Conservation (phyloP, 2,113 vertebrate genomes). For the Podilymbus podiceps region DNA sequence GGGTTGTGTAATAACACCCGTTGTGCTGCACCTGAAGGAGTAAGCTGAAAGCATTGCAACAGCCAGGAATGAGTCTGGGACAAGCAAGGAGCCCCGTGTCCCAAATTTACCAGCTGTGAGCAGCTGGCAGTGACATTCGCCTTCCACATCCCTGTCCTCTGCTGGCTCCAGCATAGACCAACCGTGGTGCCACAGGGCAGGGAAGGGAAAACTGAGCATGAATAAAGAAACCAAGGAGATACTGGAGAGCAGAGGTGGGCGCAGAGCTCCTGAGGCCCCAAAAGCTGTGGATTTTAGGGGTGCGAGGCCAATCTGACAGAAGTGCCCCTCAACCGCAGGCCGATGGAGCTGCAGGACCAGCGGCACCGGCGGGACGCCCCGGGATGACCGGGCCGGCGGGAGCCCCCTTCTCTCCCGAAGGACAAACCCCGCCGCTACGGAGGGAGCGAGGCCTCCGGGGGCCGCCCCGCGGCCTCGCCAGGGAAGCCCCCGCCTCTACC, state of each 20-base stretch:
- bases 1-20: background rate
- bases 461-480: background rate
- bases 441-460: too few relatives aligned
- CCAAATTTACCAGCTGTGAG: background rate
- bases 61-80: background rate
- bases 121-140: background rate
- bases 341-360: background rate
- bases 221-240: background rate
- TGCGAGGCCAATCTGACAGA: accelerated
- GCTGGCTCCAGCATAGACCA: background rate
- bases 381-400: too few relatives aligned
- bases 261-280: background rate
- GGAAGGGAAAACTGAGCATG: background rate
- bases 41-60: background rate
- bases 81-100: background rate
- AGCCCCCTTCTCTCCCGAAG: background rate
- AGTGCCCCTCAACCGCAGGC: accelerated
- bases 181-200: accelerated
- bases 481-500: background rate
- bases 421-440: accelerated
- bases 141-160: accelerated
- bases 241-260: too few relatives aligned
- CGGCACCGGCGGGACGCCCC: too few relatives aligned
- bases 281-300: background rate
- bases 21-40: background rate